Conservation (phyloP, 2,797 vertebrate genomes). For the Phrynocephalus vlangalii region DNA sequence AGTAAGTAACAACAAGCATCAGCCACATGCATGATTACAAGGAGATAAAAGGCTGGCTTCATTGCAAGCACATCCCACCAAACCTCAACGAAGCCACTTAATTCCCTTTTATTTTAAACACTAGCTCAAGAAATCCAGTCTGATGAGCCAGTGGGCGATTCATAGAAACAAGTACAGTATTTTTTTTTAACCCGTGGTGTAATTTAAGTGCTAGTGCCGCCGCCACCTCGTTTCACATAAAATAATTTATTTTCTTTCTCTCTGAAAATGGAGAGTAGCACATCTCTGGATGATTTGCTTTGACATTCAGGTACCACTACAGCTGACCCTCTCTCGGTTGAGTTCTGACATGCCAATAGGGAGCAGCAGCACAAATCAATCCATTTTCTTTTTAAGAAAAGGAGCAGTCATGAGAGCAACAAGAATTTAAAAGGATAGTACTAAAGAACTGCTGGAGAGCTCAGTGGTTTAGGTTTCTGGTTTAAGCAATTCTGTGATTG, state of each 20-base stretch:
- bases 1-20: conserved; percentile 57
- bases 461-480: no score
- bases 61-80: conserved; percentile 1
- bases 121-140: not conserved
- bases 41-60: not conserved
- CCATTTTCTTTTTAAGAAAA: conserved; percentile 11
- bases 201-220: not conserved
- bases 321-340: not conserved
- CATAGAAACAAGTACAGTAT: not conserved
- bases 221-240: not conserved
- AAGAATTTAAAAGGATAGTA: no score
- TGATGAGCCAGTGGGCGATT: not conserved
- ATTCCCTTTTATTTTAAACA: conserved; percentile 28
- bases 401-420: not conserved
- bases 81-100: conserved; percentile 18
- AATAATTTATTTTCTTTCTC: not conserved
- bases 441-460: no score
- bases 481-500: no score
- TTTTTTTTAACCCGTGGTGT: not conserved
- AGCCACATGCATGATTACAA: conserved; percentile 53
- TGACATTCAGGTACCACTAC: not conserved
- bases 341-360: not conserved
- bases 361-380: conserved; percentile 21
- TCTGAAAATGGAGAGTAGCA: not conserved
- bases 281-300: not conserved